phyloP scores from a whole-genome alignment of 2,797 vertebrate species.

The Agapornis canus region DNA sequence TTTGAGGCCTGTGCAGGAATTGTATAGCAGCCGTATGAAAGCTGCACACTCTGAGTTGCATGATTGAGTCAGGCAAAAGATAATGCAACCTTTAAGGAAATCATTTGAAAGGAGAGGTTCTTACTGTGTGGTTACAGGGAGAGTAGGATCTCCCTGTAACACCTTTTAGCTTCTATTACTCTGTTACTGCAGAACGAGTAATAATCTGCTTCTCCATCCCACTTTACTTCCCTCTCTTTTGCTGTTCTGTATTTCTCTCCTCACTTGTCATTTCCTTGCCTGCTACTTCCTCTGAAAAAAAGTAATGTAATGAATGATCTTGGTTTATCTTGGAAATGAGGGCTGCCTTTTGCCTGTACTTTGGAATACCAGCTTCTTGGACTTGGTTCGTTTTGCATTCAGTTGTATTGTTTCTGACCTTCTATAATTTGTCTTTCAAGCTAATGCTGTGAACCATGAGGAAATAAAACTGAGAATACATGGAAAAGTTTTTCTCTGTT shows the following conservation, averaged over 20 bases:
- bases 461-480: not conserved
- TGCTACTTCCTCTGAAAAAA: not conserved
- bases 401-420: not conserved
- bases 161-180: not conserved
- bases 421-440: constrained; percentile 9
- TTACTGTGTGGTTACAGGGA: not conserved
- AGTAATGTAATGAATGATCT: not conserved
- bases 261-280: not conserved
- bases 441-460: not conserved
- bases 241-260: not conserved
- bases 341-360: not conserved
- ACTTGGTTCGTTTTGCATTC: not conserved
- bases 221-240: not conserved
- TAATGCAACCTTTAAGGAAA: not conserved
- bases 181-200: not conserved
- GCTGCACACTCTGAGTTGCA: not conserved
- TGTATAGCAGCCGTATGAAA: not conserved
- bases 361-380: not conserved
- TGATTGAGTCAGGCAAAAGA: not conserved
- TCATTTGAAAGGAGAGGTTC: not conserved
- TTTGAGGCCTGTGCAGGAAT: not conserved
- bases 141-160: not conserved
- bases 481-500: not conserved
- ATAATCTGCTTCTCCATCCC: not conserved
- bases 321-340: not conserved